Base-by-base conservation (phyloP, 2,113 vertebrate species). In the Leptobrachium ailaonicum region DNA sequence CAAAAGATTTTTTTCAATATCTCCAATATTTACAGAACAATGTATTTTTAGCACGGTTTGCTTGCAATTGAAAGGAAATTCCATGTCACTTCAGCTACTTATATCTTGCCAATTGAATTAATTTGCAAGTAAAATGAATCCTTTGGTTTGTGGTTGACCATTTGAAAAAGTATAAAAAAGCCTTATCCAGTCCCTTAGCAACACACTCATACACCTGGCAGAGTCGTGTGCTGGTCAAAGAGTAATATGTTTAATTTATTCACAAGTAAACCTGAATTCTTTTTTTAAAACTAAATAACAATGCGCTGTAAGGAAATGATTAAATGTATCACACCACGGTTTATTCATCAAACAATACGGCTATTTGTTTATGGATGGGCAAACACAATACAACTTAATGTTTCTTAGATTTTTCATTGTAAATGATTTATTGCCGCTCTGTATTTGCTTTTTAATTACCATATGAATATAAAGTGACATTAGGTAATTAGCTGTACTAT, bases 401-500 rank as follows among this genome's bases (percentile, higher is more conserved):
- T 67, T 73, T 68, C 20, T 62, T 74, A 72, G 71, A 80, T 80
- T 80, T 32, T 80, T 68, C 78, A 80, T 80, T 70, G 73, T 68
- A 73, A 74, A 66, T 80, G 78, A 80, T 80, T 80, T 73, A 80
- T 80, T 60, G 63, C 63, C 71, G 73, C 66, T 73, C 71, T 60
- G 78, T 74, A 80, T 80, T 73, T 80, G 78, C 71, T 71, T 80
- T 80, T 80, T 80, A 80, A 80, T 80, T 74, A 80, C 78, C 78
- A 80, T 80, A 74, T 80, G 78, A 80, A 80, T 80, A 73, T 80
- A 74, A 80, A 73, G 71, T 74, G 71, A 80, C 78, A 80, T 54
- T 74, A 47, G 71, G 71, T 74, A 80, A 80, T 80, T 80, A 80
- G 78, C 78, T 80, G 63, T 64, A 43, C 71, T 80, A 68, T 80